Evolutionary conservation across 2,797 vertebrate genomes (phyloP).

Genomic region (Rhinatrema bivittatum): DNA sequence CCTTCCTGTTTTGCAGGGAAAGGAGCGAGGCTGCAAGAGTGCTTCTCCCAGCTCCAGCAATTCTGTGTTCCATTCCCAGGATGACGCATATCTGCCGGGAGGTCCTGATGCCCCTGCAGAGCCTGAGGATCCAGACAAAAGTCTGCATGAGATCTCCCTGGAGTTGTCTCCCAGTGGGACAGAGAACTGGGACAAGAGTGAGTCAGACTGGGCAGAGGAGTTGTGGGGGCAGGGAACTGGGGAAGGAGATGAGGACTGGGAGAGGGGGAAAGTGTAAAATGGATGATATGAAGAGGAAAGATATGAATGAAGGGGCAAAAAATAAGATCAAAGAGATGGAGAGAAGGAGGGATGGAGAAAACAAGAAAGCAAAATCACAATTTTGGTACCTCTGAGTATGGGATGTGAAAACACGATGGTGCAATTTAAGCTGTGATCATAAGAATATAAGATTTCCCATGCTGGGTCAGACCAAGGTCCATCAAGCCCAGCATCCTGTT

Average conservation of each 20-base stretch:
- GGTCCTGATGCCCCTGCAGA: conserved; percentile 35
- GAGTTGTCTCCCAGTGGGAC: conserved; percentile 69
- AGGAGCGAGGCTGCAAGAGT: conserved; percentile 26
- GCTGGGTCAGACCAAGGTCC: too few species aligned
- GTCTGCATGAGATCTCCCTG: conserved; percentile 64
- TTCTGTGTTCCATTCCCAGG: conserved; percentile 73
- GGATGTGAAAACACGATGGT: too few species aligned
- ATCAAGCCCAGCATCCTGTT: too few species aligned
- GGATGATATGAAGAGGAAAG: background rate
- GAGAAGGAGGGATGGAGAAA: background rate
- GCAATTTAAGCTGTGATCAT: too few species aligned
- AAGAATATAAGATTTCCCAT: too few species aligned
- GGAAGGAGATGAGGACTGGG: fast-evolving
- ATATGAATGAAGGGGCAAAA: too few species aligned
- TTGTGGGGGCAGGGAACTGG: fast-evolving
- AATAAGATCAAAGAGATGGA: too few species aligned
- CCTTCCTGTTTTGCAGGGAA: conserved; percentile 25
- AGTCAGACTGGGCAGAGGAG: conserved; percentile 14
- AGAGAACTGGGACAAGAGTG: conserved; percentile 51
- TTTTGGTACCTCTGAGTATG: too few species aligned
- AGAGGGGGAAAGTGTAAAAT: background rate
- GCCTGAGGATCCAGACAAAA: conserved; percentile 48
- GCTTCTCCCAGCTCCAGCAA: conserved; percentile 54
- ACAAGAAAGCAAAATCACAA: too few species aligned
- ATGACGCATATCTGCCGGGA: conserved; percentile 60